Conservation (phyloP, 2,113 vertebrate genomes). For the Megaceryle torquata region DNA sequence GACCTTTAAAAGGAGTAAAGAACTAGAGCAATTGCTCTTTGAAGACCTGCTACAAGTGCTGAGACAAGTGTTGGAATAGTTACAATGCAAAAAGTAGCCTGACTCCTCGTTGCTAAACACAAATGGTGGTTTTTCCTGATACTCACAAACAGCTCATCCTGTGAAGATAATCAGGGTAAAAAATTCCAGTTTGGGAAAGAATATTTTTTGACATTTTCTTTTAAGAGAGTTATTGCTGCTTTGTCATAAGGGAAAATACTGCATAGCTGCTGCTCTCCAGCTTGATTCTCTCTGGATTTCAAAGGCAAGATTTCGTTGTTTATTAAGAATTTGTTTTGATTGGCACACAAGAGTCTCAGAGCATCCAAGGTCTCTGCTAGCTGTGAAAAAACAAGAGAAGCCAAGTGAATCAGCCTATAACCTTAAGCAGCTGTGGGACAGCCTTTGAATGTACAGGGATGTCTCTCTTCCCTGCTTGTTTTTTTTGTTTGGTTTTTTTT, state of each 20-base stretch:
- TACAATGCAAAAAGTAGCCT: background rate
- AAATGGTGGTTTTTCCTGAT: background rate
- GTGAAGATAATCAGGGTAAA: background rate
- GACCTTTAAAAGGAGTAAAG: background rate
- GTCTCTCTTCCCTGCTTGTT: background rate
- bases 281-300: conserved; percentile 35
- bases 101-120: background rate
- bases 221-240: background rate
- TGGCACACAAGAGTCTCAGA: conserved; percentile 30
- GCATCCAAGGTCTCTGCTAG: conserved; percentile 29
- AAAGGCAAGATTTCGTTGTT: conserved; percentile 51
- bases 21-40: background rate
- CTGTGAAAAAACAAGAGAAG: conserved; percentile 45
- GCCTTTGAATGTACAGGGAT: background rate
- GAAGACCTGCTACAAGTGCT: background rate
- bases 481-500: background rate
- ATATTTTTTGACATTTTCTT: background rate
- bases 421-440: conserved; percentile 27
- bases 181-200: background rate
- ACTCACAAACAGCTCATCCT: background rate
- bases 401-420: conserved; percentile 51
- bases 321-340: conserved; percentile 59
- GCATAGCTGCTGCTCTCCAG: background rate
- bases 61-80: background rate
- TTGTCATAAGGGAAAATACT: conserved; percentile 30